Evolutionary conservation across 2,797 vertebrate species (phyloP).

Genomic region (Enteromius paludinosus): DNA sequence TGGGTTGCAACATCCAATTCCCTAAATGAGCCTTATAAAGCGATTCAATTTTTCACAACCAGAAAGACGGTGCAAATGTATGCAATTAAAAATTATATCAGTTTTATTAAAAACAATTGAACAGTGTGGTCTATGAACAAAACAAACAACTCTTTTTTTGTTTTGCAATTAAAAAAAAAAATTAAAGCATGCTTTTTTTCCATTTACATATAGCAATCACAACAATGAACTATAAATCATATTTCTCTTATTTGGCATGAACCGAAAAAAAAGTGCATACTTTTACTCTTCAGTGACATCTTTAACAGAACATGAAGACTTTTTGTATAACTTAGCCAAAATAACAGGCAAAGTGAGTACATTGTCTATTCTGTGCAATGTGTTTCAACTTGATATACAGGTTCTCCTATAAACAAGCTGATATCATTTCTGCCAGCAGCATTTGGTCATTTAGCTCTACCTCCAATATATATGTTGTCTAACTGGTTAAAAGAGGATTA

Average conservation of each 20-base stretch:
- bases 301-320: background rate
- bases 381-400: background rate
- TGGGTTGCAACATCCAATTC: slow-evolving; percentile 20
- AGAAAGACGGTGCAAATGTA: background rate
- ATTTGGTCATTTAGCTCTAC: slow-evolving; percentile 9
- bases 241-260: slow-evolving; percentile 20
- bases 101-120: slow-evolving; percentile 41
- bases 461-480: background rate
- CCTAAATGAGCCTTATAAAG: background rate
- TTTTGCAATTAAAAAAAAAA: background rate
- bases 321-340: slow-evolving; percentile 1
- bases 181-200: background rate
- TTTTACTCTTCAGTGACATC: slow-evolving; percentile 16
- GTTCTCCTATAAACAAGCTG: background rate
- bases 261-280: slow-evolving; percentile 44
- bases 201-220: background rate
- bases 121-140: slow-evolving; percentile 28
- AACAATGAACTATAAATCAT: slow-evolving; percentile 10
- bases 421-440: slow-evolving; percentile 1
- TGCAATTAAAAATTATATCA: background rate
- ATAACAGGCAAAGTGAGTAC: background rate
- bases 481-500: background rate
- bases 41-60: background rate
- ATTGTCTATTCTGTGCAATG: slow-evolving; percentile 25
- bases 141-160: slow-evolving; percentile 8